A percentile compares a stretch with the other conserved stretches of the same genome.
Evolutionary conservation across 2,888 invertebrate species (phyloP).

Genomic region (Nymphalis polychloros): DNA sequence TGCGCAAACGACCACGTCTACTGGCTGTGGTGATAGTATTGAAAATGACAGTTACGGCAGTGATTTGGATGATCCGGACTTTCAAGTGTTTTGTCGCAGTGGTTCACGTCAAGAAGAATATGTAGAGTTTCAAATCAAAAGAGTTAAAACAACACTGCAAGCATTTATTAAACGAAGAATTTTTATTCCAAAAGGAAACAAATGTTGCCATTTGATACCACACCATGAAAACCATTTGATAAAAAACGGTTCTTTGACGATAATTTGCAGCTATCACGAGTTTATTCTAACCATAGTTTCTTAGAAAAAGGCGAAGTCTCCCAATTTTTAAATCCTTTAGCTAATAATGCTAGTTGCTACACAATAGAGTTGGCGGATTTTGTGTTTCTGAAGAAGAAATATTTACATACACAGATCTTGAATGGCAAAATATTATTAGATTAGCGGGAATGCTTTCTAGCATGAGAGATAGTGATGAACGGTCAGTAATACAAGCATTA

Average conservation of each 20-base stretch:
- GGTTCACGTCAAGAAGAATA: not conserved
- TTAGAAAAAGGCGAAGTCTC: not conserved
- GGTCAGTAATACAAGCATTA: slow-evolving; percentile 10
- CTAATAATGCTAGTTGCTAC: not conserved
- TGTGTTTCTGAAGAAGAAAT: slow-evolving; percentile 4
- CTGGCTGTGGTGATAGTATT: not conserved
- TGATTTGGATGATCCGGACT: not conserved
- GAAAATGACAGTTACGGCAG: not conserved
- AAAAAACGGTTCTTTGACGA: slow-evolving; percentile 4
- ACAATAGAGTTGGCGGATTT: not conserved
- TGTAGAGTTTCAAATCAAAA: not conserved
- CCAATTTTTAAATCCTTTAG: not conserved
- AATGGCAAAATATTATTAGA: not conserved
- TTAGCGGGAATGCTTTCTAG: not conserved
- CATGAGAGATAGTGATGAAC: slow-evolving; percentile 4
- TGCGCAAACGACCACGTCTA: not conserved
- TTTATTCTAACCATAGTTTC: slow-evolving; percentile 2
- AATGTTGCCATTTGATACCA: slow-evolving; percentile 8
- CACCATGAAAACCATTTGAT: slow-evolving; percentile 9
- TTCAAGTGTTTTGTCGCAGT: not conserved
- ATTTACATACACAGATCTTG: not conserved
- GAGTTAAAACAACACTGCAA: not conserved
- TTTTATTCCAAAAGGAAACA: not conserved
- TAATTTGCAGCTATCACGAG: not conserved
- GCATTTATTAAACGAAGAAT: not conserved